Evolutionary conservation across 1,140 invertebrate species (phyloP).

Genomic region (Cotesia vestalis): DNA sequence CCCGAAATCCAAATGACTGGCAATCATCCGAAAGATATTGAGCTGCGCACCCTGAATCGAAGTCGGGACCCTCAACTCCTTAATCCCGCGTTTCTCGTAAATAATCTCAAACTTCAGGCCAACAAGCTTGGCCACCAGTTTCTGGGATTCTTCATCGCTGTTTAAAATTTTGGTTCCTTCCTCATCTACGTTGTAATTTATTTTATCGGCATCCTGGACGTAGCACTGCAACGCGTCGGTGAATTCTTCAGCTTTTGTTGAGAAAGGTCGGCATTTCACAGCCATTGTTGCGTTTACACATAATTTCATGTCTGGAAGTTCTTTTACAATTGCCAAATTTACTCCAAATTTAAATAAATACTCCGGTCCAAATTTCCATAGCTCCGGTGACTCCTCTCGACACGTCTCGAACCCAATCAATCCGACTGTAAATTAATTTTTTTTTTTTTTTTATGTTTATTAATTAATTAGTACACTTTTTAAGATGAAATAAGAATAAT

Average conservation of each 20-base stretch:
- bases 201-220: neutral
- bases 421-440: slow-evolving; percentile 18
- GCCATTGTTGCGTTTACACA: slow-evolving; percentile 15
- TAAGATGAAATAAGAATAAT: neutral
- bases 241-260: neutral
- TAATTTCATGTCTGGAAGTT: neutral
- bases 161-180: neutral
- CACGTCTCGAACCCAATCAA: slow-evolving; percentile 23
- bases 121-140: neutral
- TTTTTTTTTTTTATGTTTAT: too few species aligned
- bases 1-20: slow-evolving; percentile 27
- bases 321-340: slow-evolving; percentile 10
- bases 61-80: neutral
- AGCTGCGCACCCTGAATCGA: neutral
- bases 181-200: neutral
- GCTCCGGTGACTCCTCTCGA: slow-evolving; percentile 24
- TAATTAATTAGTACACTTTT: neutral
- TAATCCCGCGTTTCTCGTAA: slow-evolving; percentile 26
- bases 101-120: slow-evolving; percentile 27
- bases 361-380: slow-evolving; percentile 33
- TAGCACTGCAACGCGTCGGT: slow-evolving; percentile 26
- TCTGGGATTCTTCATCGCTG: neutral
- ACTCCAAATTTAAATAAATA: slow-evolving; percentile 23
- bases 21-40: neutral
- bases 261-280: slow-evolving; percentile 26